Percentiles rank a stretch among this genome's conserved stretches.
Conservation (phyloP, 1,140 invertebrate species). For the Cyclargus thomasi region DNA sequence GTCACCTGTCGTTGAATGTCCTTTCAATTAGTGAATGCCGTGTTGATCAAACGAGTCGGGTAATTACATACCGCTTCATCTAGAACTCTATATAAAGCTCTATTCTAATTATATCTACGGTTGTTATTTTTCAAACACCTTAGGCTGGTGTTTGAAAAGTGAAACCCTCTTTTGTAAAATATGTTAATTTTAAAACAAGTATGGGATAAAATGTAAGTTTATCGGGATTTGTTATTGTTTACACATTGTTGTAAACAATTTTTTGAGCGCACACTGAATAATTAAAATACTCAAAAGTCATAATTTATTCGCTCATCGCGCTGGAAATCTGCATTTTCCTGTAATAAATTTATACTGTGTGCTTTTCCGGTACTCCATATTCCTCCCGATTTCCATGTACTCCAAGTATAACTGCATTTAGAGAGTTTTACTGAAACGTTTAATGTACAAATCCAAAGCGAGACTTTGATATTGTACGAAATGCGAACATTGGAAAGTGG, state of each 20-base stretch:
- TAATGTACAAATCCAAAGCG: background rate
- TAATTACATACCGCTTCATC: background rate
- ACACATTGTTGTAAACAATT: no score
- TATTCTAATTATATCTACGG: background rate
- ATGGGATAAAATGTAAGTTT: no score
- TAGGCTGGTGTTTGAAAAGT: background rate
- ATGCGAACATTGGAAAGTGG: constrained; percentile 1
- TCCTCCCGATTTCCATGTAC: no score
- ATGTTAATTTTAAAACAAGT: no score
- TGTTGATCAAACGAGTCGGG: background rate
- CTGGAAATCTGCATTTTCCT: no score
- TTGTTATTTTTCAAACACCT: background rate
- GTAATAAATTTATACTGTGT: no score
- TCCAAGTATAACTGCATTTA: no score
- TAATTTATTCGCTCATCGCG: no score
- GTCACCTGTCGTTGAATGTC: background rate
- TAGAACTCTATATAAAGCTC: background rate
- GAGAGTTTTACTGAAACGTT: background rate
- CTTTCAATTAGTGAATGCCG: background rate
- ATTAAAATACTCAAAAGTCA: no score
- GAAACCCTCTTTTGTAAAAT: background rate
- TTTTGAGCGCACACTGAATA: no score
- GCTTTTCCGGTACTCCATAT: no score
- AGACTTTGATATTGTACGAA: background rate
- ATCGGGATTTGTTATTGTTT: no score